phyloP scores from a whole-genome alignment of 2,888 invertebrate species.

The Pandemis cinnamomeana region DNA sequence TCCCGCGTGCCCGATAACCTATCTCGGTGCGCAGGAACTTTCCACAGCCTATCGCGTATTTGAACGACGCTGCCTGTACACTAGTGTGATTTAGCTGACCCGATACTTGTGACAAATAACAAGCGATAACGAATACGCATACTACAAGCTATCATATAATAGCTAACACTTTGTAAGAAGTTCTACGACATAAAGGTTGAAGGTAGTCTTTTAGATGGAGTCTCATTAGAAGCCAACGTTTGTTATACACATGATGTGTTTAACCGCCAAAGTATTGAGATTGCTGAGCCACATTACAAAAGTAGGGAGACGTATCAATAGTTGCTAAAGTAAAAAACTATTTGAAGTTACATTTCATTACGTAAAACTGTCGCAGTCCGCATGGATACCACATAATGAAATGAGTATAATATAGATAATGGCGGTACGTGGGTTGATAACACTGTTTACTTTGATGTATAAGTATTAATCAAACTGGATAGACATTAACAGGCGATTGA shows the following conservation, averaged over 20 bases:
- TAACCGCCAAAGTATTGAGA: background rate
- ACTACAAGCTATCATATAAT: background rate
- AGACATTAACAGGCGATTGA: constrained; percentile 4
- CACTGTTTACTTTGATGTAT: constrained; percentile 33
- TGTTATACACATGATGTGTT: background rate
- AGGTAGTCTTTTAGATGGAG: background rate
- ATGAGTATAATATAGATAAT: constrained; percentile 38
- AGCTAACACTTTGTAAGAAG: background rate
- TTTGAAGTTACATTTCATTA: background rate
- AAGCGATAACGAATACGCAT: constrained; percentile 38
- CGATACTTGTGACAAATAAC: constrained; percentile 47
- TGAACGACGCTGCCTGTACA: constrained; percentile 26
- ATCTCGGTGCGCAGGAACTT: constrained; percentile 58
- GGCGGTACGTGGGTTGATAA: constrained; percentile 35
- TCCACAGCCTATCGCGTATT: constrained; percentile 52
- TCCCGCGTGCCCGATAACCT: constrained; percentile 36
- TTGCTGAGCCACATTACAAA: background rate
- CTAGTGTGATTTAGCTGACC: constrained; percentile 34
- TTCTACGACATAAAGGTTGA: background rate
- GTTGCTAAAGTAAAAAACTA: background rate
- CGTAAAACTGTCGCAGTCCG: constrained; percentile 17
- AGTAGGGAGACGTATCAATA: background rate
- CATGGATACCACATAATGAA: constrained; percentile 39
- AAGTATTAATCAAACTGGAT: constrained; percentile 30
- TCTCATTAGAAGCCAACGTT: background rate